Conservation (phyloP, 2,113 vertebrate species). For the Cyphomyrus plagiostoma region DNA sequence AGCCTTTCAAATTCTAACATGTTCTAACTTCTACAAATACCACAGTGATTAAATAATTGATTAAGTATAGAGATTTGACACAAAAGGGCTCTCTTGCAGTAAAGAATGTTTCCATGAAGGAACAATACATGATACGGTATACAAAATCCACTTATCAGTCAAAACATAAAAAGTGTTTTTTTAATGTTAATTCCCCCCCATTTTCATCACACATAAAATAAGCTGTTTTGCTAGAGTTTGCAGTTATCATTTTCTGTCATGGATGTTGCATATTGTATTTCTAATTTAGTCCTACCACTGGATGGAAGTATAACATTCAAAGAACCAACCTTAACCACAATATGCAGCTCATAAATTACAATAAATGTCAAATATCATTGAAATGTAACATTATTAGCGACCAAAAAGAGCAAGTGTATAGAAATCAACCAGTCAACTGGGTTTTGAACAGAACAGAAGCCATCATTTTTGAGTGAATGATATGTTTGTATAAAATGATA, state of each 20-base stretch:
- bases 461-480: not conserved
- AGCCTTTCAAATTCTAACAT: not conserved
- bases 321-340: not conserved
- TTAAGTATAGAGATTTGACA: conserved; percentile 40
- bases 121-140: conserved; percentile 44
- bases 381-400: not conserved
- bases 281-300: not conserved
- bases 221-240: not conserved
- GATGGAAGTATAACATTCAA: not conserved
- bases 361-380: not conserved
- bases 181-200: not conserved
- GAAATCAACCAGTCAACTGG: not conserved
- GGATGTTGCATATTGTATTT: not conserved
- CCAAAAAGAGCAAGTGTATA: not conserved
- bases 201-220: not conserved
- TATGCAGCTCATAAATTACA: not conserved
- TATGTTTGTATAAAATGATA: not conserved
- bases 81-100: conserved; percentile 45
- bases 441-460: not conserved
- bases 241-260: not conserved
- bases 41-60: conserved; percentile 25
- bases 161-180: conserved; percentile 21
- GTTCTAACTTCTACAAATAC: not conserved
- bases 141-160: conserved; percentile 51
- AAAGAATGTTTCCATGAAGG: conserved; percentile 49